phyloP scores from a whole-genome alignment of 2,888 invertebrate genomes.

The Hydropsyche betteni region DNA sequence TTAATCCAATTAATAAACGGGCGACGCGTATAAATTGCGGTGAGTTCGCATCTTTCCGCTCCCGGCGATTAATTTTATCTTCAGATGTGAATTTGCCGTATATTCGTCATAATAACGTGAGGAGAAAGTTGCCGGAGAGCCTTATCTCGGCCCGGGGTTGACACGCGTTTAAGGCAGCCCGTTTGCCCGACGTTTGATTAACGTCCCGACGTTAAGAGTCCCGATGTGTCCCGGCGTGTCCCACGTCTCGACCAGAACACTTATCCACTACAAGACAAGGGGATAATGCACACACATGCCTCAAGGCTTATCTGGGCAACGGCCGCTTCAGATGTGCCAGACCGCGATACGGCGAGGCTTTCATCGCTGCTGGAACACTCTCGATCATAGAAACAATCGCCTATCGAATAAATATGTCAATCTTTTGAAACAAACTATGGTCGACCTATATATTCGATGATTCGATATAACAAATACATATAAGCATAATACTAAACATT shows the following conservation, averaged over 20 bases:
- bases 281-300: constrained; percentile 26
- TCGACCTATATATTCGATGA: too few species aligned
- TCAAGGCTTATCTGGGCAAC: constrained; percentile 14
- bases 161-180: constrained; percentile 26
- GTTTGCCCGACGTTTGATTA: constrained; percentile 34
- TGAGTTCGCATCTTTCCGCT: too few species aligned
- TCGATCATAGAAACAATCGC: too few species aligned
- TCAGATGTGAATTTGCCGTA: background rate
- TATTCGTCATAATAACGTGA: background rate
- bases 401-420: too few species aligned
- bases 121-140: background rate
- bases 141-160: constrained; percentile 34
- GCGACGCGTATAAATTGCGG: too few species aligned
- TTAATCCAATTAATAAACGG: too few species aligned
- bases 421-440: too few species aligned
- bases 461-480: too few species aligned
- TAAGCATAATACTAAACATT: too few species aligned
- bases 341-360: too few species aligned
- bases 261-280: constrained; percentile 41
- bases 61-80: background rate
- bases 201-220: constrained; percentile 19
- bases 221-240: constrained; percentile 28
- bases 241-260: constrained; percentile 34
- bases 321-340: background rate
- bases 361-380: too few species aligned